Evolutionary conservation across 2,113 vertebrate species (phyloP).

Genomic region (Serinus canaria): DNA sequence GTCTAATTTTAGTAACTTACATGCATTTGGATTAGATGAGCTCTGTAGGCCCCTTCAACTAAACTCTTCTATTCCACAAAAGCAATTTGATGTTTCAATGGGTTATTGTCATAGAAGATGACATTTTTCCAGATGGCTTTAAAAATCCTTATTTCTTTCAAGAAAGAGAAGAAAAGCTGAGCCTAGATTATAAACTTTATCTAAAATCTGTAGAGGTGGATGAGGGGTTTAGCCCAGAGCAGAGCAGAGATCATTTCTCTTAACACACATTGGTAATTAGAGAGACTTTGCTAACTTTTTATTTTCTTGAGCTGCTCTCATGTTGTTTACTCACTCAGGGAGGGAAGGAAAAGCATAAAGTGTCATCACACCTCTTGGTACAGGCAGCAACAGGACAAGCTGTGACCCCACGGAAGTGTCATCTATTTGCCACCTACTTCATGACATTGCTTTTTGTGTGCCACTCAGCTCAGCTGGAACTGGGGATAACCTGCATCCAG

Average conservation of each 20-base stretch:
- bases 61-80: neutral
- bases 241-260: neutral
- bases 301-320: neutral
- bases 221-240: neutral
- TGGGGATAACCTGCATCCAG: neutral
- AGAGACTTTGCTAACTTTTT: neutral
- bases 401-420: neutral
- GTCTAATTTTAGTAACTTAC: neutral
- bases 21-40: neutral
- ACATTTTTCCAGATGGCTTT: neutral
- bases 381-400: neutral
- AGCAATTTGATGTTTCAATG: neutral
- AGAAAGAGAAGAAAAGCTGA: neutral
- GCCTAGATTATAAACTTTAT: neutral
- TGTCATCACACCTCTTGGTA: neutral
- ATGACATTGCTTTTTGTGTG: neutral
- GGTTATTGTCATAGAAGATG: neutral
- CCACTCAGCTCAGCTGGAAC: neutral
- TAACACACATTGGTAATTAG: neutral
- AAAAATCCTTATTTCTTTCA: neutral
- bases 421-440: neutral
- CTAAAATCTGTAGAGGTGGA: neutral
- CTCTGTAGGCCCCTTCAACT: neutral
- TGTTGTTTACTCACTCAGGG: neutral
- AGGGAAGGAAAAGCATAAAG: neutral